Base-by-base conservation (phyloP, 2,888 invertebrate genomes). In the Tetragonula carbonaria region DNA sequence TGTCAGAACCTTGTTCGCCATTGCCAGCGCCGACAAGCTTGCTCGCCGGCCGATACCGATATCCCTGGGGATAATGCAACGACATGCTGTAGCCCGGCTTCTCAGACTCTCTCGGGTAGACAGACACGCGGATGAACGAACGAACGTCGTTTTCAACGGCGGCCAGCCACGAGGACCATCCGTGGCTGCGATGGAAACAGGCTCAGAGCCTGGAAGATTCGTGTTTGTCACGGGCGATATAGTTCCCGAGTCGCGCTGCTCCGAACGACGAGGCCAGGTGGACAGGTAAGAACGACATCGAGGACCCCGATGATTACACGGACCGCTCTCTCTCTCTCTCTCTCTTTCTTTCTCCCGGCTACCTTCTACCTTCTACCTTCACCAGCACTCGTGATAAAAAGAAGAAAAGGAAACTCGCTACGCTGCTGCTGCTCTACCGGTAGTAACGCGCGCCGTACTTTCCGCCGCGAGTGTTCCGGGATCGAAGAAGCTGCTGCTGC, bases 41-140 rank as follows among this genome's bases (percentile, higher is more conserved):
- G 23, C 90, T 90, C 53, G 94, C 93, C 79, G 94, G 93, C 80
- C 94, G 93, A 86, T 94, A 94, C 79, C 94, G 93, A 90, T 94
- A 94, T 68, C 93, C 92, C 59, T 93, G 93, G 62, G 93, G 91
- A 86, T 93, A 93, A 81, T 94, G 93, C 90, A 93, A 88, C 90
- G 94, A 93, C 93, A 94, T 93, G 62, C 87, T 93, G 63, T 86
- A 91, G 68, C 62, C 63, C 65, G 33, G 14, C 57, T 23, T 51
- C 16, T 63, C 23, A 33, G 23, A n/a, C 45, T 28, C n/a, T 51
- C 18, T 57, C 51, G 57, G n/a, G 28, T 28, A 28, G 28, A 28
- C 28, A 28, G 38, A 74, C 65, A 16, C 74, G 53, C 55, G 74
- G 67, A 74, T 62, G 73, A 77, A 55, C 28, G 71, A 45, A 14